phyloP scores from a whole-genome alignment of 2,888 invertebrate species.

The Agrypnus murinus region DNA sequence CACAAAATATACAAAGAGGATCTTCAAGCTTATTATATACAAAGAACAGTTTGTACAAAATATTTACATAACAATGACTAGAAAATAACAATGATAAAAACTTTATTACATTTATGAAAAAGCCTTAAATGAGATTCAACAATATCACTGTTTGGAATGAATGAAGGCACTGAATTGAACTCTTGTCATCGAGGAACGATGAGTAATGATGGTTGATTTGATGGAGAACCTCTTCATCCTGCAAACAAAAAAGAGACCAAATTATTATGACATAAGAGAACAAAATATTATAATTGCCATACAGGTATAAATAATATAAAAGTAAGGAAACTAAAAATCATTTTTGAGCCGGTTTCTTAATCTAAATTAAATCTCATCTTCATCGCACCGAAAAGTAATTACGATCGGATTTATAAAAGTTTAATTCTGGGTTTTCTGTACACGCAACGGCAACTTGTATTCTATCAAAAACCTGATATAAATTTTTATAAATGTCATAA shows the following conservation, averaged over 20 bases:
- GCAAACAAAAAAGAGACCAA: conserved; percentile 56
- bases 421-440: conserved; percentile 21
- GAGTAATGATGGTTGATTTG: conserved; percentile 52
- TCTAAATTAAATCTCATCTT: conserved; percentile 49
- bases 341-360: conserved; percentile 29
- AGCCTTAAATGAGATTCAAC: conserved; percentile 59
- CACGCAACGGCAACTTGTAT: conserved; percentile 2
- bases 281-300: conserved; percentile 40
- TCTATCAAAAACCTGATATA: not conserved
- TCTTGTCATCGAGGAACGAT: conserved; percentile 48
- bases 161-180: conserved; percentile 65
- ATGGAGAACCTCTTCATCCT: conserved; percentile 58
- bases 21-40: conserved; percentile 44
- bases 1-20: conserved; percentile 32
- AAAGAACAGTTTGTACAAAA: conserved; percentile 55
- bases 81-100: conserved; percentile 66
- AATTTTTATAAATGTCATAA: conserved; percentile 3
- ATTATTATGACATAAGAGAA: conserved; percentile 43
- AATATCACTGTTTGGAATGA: conserved; percentile 68
- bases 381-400: conserved; percentile 42
- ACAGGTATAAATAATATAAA: conserved; percentile 17
- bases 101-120: conserved; percentile 60
- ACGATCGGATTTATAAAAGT: conserved; percentile 28
- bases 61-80: conserved; percentile 68
- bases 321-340: conserved; percentile 30